Percentiles rank a stretch among this genome's conserved stretches.
These are phyloP conservation scores for Cordilura impudica DNA, from an alignment of 2,888 invertebrate species.

Conservation along the genomic window DNA sequence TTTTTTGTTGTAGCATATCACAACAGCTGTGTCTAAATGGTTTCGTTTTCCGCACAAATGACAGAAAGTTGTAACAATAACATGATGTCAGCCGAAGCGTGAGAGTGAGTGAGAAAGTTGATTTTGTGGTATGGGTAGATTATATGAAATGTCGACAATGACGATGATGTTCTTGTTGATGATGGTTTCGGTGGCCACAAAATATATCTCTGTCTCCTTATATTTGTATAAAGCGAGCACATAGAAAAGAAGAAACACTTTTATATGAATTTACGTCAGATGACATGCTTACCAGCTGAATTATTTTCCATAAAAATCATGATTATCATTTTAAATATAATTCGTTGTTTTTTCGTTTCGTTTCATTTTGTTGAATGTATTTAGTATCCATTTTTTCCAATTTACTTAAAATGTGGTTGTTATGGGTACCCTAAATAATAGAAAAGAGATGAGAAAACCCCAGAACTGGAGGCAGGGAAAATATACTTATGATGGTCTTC, in stretches of 20 bases:
- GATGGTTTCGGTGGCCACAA: constrained; percentile 28
- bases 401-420: not conserved
- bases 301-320: constrained; percentile 38
- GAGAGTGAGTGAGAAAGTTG: not conserved
- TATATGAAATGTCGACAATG: constrained; percentile 20
- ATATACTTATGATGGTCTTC: constrained; percentile 42
- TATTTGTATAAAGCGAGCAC: not conserved
- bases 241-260: constrained; percentile 25
- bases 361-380: not conserved
- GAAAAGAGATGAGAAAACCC: not conserved
- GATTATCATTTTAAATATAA: constrained; percentile 42
- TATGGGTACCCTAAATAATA: not conserved
- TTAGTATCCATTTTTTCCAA: not conserved
- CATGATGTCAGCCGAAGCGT: not conserved
- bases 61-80: constrained; percentile 62
- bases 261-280: constrained; percentile 22
- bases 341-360: constrained; percentile 1
- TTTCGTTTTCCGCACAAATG: constrained; percentile 73
- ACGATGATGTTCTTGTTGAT: constrained; percentile 20
- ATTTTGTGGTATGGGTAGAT: constrained; percentile 28
- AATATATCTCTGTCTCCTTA: not conserved
- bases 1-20: constrained; percentile 66
- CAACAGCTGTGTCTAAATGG: constrained; percentile 74
- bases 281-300: constrained; percentile 32
- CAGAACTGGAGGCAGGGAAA: not conserved